Evolutionary conservation across 64 coral and sea anemone species (phyloP), one percentile per base, ranked within the genome.

Genomic region (Porites australiensis): DNA sequence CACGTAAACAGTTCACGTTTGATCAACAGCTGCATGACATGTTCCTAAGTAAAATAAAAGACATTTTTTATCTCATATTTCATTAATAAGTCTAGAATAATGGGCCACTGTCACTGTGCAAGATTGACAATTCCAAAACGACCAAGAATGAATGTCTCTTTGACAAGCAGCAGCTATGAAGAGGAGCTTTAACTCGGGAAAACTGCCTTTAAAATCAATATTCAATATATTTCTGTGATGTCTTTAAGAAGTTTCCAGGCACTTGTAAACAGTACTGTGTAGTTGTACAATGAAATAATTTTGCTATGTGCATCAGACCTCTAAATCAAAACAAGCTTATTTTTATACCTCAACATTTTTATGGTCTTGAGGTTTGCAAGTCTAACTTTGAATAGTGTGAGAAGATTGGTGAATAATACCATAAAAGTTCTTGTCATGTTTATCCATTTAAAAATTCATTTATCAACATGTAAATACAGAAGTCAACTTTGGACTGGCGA

Each of bases 1-100:
- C 63, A 84, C 11, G 5, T 10, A 50, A 22, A 46, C 46, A 69
- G 61, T 18, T 21, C 81, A 51, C 27, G 6, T 45, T 83, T 45
- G 64, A 84, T 84, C 6, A 68, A 84, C 51, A 69, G 46, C 81
- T 84, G 3, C 16, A 68, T 50, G 62, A 44, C 55, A 81, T 45
- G 61, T 16, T 19, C 44, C 12, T 4, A 22, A 13, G 37, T 10
- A 4, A 57, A 4, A 84, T n/a, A 81, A 16, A 19, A n/a, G n/a
- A 13, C 27, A 27, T 44, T 59, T 79, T 1, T 23, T 44, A 83
- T 83, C 60, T 83, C 62, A 22, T 15, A 64, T 83, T 49, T 83
- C 58, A 64, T 66, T 66, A 65, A 62, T 14, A 43, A 18, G 19
- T 68, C 43, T 69, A 23, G 44, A 14, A 49, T 52, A 50, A 20